Conservation (phyloP, 2,888 invertebrate genomes). For the Amphipyra berbera region DNA sequence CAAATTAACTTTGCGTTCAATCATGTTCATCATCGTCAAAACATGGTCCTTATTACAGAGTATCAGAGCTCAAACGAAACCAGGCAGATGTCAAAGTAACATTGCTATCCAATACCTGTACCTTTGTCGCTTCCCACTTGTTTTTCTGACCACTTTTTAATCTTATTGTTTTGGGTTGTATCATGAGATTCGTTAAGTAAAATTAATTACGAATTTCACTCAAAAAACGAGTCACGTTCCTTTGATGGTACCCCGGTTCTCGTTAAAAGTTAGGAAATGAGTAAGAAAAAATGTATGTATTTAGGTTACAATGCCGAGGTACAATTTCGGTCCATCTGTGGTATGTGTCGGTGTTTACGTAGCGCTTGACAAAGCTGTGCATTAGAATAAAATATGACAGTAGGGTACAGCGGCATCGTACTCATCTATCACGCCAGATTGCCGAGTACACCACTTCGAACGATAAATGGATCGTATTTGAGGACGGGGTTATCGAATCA, state of each 20-base stretch:
- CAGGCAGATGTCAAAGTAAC: constrained; percentile 22
- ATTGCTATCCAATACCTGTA: constrained; percentile 56
- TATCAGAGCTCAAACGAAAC: constrained; percentile 39
- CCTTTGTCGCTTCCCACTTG: constrained; percentile 60
- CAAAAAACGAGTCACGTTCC: constrained; percentile 55
- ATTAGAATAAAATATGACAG: constrained; percentile 62
- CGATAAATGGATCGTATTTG: constrained; percentile 66
- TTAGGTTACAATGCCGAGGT: too few species aligned
- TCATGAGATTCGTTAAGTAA: constrained; percentile 64
- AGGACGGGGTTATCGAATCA: constrained; percentile 63
- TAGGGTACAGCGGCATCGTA: constrained; percentile 46
- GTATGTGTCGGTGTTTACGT: constrained; percentile 9
- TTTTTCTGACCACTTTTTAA: constrained; percentile 64
- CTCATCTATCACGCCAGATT: constrained; percentile 63
- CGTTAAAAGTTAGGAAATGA: constrained; percentile 1
- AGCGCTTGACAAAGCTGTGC: constrained; percentile 44
- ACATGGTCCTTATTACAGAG: constrained; percentile 59
- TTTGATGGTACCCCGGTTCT: constrained; percentile 31
- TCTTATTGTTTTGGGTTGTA: constrained; percentile 61
- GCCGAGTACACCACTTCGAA: constrained; percentile 57
- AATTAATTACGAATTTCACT: constrained; percentile 62
- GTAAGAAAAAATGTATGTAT: too few species aligned
- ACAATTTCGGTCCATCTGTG: too few species aligned
- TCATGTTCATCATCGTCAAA: constrained; percentile 53
- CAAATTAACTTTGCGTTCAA: constrained; percentile 64